phyloP scores from a whole-genome alignment of 2,113 vertebrate species.

The Oryzias celebensis region DNA sequence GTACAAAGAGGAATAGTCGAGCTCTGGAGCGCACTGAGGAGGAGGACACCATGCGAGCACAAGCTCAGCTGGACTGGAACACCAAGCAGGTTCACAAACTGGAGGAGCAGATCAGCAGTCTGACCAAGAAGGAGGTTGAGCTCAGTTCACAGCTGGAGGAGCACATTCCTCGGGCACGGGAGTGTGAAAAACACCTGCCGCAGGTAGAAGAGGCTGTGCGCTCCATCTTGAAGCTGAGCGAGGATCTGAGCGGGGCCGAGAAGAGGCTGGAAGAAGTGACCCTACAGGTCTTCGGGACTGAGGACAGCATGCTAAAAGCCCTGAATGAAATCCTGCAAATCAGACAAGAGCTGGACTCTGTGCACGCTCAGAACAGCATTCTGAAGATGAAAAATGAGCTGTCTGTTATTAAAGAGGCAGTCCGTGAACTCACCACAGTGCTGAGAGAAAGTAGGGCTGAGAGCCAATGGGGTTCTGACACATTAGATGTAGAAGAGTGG shows the following conservation, averaged over 20 bases:
- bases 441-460: slow-evolving; percentile 43
- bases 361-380: slow-evolving; percentile 77
- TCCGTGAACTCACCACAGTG: slow-evolving; percentile 59
- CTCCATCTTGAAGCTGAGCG: slow-evolving; percentile 83
- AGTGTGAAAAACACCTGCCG: slow-evolving; percentile 83
- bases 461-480: slow-evolving; percentile 22
- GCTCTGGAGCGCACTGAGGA: slow-evolving; percentile 87
- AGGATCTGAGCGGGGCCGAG: slow-evolving; percentile 79
- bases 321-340: slow-evolving; percentile 78
- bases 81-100: slow-evolving; percentile 76
- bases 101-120: slow-evolving; percentile 71
- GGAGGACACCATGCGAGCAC: slow-evolving; percentile 77
- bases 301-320: slow-evolving; percentile 84
- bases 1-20: slow-evolving; percentile 85
- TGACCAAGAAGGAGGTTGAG: slow-evolving; percentile 73
- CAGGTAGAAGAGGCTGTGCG: slow-evolving; percentile 83
- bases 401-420: slow-evolving; percentile 70
- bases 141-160: slow-evolving; percentile 74
- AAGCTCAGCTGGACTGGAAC: slow-evolving; percentile 79
- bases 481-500: slow-evolving; percentile 48
- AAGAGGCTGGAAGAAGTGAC: slow-evolving; percentile 83
- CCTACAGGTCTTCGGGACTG: slow-evolving; percentile 80
- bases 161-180: slow-evolving; percentile 77
- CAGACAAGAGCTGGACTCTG: slow-evolving; percentile 78
- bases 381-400: slow-evolving; percentile 77